Evolutionary conservation across 2,113 vertebrate species (phyloP).

Genomic region (Caracal caracal): DNA sequence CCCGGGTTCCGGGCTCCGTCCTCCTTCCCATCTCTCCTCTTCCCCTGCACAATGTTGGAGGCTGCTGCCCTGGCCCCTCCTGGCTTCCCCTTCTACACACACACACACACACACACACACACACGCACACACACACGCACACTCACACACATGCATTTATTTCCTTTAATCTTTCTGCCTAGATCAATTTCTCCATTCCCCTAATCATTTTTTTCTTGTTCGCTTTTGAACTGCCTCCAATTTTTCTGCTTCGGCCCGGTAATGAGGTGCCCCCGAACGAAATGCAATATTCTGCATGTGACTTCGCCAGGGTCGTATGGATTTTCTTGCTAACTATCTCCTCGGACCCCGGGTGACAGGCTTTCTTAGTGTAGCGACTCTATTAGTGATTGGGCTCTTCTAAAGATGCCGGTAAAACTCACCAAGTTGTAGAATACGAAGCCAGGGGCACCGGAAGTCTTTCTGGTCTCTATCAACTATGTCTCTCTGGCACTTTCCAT

Average conservation of each 20-base stretch:
- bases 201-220: conserved; percentile 75
- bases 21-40: accelerated
- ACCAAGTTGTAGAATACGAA: neutral
- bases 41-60: accelerated
- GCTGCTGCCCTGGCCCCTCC: neutral
- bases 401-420: conserved; percentile 7
- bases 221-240: conserved; percentile 67
- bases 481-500: neutral
- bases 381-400: conserved; percentile 51
- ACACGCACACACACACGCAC: neutral
- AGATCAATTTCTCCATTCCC: conserved; percentile 73
- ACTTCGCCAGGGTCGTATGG: conserved; percentile 57
- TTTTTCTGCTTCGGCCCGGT: conserved; percentile 69
- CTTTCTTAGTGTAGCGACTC: conserved; percentile 34
- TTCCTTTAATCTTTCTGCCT: conserved; percentile 65
- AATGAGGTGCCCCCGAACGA: conserved; percentile 58
- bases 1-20: neutral
- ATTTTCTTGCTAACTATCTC: conserved; percentile 77
- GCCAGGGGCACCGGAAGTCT: neutral
- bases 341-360: conserved; percentile 58
- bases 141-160: neutral
- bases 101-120: neutral
- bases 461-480: neutral
- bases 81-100: neutral
- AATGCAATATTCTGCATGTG: conserved; percentile 65